A percentile compares a stretch with the other conserved stretches of the same genome.
Evolutionary conservation across 1,140 invertebrate genomes (phyloP).

Genomic region (Procambarus clarkii): DNA sequence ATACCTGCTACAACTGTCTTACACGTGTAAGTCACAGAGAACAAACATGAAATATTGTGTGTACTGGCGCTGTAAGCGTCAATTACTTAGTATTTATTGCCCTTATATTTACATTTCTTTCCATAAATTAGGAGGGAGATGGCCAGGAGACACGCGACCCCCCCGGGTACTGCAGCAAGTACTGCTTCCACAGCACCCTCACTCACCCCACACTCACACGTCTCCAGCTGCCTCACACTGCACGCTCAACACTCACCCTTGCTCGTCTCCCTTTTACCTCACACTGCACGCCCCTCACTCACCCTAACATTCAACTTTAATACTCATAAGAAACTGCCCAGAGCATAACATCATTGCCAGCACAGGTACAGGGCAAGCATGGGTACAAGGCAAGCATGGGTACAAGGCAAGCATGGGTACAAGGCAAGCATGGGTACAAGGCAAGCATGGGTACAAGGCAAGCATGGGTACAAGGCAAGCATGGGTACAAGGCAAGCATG

Average conservation of each 20-base stretch:
- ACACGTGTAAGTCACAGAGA: neutral
- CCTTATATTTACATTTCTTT: slow-evolving; percentile 37
- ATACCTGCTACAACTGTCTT: neutral
- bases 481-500: no score
- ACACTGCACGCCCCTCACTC: no score
- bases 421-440: no score
- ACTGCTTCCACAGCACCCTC: neutral
- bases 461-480: no score
- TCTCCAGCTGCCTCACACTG: neutral
- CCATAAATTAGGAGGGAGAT: slow-evolving; percentile 13
- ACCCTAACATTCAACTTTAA: no score
- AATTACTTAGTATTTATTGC: slow-evolving; percentile 15
- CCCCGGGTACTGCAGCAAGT: neutral
- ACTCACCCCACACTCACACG: neutral
- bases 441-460: no score
- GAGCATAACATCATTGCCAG: no score
- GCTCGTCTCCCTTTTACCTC: no score
- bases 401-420: no score
- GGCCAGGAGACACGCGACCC: neutral
- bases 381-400: no score
- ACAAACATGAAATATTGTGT: slow-evolving; percentile 26
- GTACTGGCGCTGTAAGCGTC: neutral
- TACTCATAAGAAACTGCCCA: no score
- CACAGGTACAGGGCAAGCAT: no score
- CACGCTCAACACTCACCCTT: neutral